Evolutionary conservation across 2,797 vertebrate species (phyloP).

Genomic region (Enteromius radiatus): DNA sequence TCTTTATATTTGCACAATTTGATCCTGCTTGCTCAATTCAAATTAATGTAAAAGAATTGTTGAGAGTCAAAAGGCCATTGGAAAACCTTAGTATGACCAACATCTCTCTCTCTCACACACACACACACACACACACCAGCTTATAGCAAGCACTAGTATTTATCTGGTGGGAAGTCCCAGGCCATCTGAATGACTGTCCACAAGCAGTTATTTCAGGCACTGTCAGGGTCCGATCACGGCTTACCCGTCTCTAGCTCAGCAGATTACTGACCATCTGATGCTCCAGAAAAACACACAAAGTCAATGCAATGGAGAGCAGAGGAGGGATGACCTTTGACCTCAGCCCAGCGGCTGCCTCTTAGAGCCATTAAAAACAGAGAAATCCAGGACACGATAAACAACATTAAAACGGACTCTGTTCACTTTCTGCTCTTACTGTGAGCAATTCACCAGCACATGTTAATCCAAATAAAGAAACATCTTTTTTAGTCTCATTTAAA

Average conservation of each 20-base stretch:
- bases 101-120: neutral
- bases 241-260: slow-evolving; percentile 44
- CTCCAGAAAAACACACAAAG: neutral
- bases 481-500: neutral
- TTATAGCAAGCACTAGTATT: slow-evolving; percentile 40
- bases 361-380: slow-evolving; percentile 30
- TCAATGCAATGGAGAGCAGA: slow-evolving; percentile 12
- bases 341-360: neutral
- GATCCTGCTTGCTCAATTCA: too few relatives aligned
- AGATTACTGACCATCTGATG: slow-evolving; percentile 23
- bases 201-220: slow-evolving; percentile 53
- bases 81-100: neutral
- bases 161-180: slow-evolving; percentile 58
- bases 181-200: slow-evolving; percentile 53
- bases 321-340: slow-evolving; percentile 54
- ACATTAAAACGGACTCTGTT: neutral
- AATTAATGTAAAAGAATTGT: too few relatives aligned
- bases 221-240: slow-evolving; percentile 47
- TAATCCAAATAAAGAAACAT: neutral
- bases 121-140: neutral
- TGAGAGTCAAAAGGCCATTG: neutral
- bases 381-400: neutral
- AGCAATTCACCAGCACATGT: neutral
- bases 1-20: too few relatives aligned
- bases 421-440: neutral